Base-by-base conservation (phyloP, 2,797 vertebrate species). In the Sebastolobus alascanus region DNA sequence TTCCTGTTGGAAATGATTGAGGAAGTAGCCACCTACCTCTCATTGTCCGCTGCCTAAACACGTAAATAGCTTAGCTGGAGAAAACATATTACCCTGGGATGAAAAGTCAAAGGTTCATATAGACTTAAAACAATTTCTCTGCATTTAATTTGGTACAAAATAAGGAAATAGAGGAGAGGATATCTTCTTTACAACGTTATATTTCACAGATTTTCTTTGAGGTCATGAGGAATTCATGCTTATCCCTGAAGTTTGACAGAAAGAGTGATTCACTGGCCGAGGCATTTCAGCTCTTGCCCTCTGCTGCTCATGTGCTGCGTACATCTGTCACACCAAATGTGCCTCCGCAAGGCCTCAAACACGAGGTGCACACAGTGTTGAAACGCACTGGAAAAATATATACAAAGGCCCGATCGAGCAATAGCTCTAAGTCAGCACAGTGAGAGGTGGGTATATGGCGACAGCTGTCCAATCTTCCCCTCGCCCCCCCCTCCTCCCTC, bases 1-100 rank as follows among this genome's bases (percentile, higher is more conserved):
- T 94, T 95, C 94, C 95, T 94, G 94, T 93, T 93, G 86, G 90
- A 93, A 93, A 87, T 92, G 92, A 95, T 94, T 93, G 91, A 95
- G 95, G 95, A 95, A 95, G 92, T 94, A 84, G 83, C 92, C 92
- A 94, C 93, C 94, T 94, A 94, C 90, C 84, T 91, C 76, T 94
- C 93, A 94, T 95, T 95, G 93, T 95, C 93, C 82, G 64, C 82
- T 79, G 88, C 86, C 90, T 93, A 87, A 93, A 91, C 84, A 89
- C 91, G 90, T 90, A 94, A 95, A 94, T 94, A 89, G 79, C 79
- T 55, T 59, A 80, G 86, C 92, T 89, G 86, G 82, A 84, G 79
- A 92, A 93, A 94, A 94, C 92, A 94, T 85, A 91, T 94, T 93
- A 83, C 73, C 77, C 37, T 63, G 68, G 63, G 75, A 69, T 73